Conservation (phyloP, 2,113 vertebrate species). For the Neolamprologus falcicula region DNA sequence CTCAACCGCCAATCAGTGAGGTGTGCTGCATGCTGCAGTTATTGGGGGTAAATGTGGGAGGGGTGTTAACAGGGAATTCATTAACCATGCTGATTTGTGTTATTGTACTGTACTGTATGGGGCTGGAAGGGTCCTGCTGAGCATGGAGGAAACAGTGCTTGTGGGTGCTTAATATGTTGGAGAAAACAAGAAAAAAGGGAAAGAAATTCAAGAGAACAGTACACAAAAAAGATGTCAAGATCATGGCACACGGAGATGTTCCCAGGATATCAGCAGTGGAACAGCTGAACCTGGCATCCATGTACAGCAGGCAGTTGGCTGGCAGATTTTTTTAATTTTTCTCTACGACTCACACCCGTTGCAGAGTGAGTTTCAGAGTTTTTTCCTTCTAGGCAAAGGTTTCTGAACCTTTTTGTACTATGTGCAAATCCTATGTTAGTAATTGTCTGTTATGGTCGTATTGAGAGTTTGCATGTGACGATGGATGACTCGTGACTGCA, state of each 20-base stretch:
- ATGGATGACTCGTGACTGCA: background rate
- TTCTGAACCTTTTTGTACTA: background rate
- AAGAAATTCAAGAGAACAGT: background rate
- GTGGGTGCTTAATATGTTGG: background rate
- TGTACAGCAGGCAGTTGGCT: background rate
- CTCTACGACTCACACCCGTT: background rate
- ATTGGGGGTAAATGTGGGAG: background rate
- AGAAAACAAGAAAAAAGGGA: background rate
- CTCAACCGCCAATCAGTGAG: constrained; percentile 43
- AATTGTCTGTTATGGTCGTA: background rate
- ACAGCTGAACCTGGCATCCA: background rate
- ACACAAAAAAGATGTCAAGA: background rate
- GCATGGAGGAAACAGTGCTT: background rate
- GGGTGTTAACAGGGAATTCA: background rate
- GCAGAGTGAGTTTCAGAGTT: background rate
- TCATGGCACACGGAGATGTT: background rate
- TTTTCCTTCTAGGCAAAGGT: background rate
- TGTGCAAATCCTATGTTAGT: background rate
- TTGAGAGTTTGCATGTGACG: background rate
- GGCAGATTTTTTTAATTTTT: background rate
- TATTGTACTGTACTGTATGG: background rate
- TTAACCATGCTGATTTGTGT: constrained; percentile 27
- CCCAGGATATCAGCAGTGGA: background rate
- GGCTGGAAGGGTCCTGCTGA: background rate
- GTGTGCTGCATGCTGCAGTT: background rate